A percentile compares a stretch with the other conserved stretches of the same genome.
Evolutionary conservation across 2,113 vertebrate genomes (phyloP).

Genomic region (Sporophila hypoxantha): DNA sequence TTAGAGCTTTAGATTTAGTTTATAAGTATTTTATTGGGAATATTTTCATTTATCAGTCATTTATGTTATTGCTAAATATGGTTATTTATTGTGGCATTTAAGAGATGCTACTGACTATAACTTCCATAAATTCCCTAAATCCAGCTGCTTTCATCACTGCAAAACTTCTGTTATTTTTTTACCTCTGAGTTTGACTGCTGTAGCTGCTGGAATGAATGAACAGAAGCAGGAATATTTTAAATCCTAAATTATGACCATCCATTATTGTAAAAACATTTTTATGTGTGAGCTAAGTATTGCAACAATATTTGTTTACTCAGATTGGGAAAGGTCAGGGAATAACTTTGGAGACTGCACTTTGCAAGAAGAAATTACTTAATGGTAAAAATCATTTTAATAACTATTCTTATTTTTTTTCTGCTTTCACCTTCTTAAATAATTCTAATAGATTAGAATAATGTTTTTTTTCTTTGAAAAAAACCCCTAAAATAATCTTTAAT

Average conservation of each 20-base stretch:
- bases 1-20: background rate
- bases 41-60: background rate
- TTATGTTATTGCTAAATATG: background rate
- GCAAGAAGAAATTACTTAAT: background rate
- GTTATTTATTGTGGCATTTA: background rate
- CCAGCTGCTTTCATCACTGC: background rate
- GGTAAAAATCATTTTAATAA: background rate
- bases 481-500: background rate
- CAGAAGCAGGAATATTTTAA: background rate
- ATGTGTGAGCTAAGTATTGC: background rate
- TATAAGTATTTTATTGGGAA: background rate
- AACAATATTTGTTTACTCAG: background rate
- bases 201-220: background rate
- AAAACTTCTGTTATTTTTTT: background rate
- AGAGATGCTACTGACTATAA: background rate
- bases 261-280: background rate
- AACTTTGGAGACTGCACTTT: background rate
- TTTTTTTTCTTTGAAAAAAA: background rate
- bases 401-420: background rate
- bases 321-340: fast-evolving
- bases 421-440: background rate
- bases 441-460: background rate
- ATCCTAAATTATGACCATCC: background rate
- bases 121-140: background rate
- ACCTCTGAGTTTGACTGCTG: background rate